Evolutionary conservation across 2,888 invertebrate species (phyloP).

Genomic region (Strigamia maritima): DNA sequence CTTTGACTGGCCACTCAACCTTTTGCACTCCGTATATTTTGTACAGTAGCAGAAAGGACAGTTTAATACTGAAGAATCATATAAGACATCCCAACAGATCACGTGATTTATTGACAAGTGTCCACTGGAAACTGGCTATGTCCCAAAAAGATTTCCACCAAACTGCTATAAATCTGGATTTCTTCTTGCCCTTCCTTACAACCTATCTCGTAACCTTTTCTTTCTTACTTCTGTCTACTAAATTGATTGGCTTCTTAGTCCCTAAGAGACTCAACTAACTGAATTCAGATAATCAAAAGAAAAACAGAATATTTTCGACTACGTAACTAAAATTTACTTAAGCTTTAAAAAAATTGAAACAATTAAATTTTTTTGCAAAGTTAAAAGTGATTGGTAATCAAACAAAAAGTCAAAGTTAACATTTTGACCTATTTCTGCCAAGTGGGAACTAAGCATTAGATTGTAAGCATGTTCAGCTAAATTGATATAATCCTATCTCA

Average conservation of each 20-base stretch:
- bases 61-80: not conserved
- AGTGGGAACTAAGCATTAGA: too few species aligned
- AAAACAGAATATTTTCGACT: not conserved
- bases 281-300: not conserved
- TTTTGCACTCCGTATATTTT: conserved; percentile 15
- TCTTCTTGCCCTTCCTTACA: not conserved
- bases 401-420: too few species aligned
- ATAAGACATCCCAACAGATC: conserved; percentile 10
- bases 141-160: conserved; percentile 10
- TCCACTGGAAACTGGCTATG: conserved; percentile 6
- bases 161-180: conserved; percentile 15
- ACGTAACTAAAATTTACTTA: not conserved
- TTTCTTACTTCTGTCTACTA: conserved; percentile 10
- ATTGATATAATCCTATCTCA: too few species aligned
- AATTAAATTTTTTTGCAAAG: too few species aligned
- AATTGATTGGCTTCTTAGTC: conserved; percentile 13
- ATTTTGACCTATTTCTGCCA: too few species aligned
- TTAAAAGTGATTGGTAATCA: too few species aligned
- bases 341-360: not conserved
- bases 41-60: not conserved
- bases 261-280: conserved; percentile 1
- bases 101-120: conserved; percentile 15
- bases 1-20: conserved; percentile 15
- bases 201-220: not conserved
- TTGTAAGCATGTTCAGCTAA: too few species aligned